phyloP scores from a whole-genome alignment of 2,113 vertebrate genomes.

The Plecotus auritus region DNA sequence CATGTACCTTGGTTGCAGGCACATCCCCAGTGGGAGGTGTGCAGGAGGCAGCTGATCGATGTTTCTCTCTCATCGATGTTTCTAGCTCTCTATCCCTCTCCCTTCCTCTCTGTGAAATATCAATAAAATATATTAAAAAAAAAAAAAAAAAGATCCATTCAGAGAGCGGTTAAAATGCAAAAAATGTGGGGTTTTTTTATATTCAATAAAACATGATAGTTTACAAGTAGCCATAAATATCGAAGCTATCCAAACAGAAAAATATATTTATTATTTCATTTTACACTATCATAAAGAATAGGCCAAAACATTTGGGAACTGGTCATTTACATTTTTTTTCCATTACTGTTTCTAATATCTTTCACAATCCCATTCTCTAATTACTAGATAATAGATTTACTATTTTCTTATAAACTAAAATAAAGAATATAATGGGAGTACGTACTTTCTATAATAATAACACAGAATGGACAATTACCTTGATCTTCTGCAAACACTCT shows the following conservation, averaged over 20 bases:
- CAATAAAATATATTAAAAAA: too few relatives aligned
- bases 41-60: too few relatives aligned
- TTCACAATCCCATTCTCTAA: neutral
- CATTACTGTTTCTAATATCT: neutral
- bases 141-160: neutral
- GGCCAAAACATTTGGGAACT: neutral
- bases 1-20: too few relatives aligned
- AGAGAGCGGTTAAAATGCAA: neutral
- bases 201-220: neutral
- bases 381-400: neutral
- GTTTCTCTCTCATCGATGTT: too few relatives aligned
- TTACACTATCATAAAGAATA: neutral
- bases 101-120: too few relatives aligned
- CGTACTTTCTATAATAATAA: neutral
- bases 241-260: neutral
- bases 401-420: conserved; percentile 16
- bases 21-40: too few relatives aligned
- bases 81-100: too few relatives aligned
- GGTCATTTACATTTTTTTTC: neutral
- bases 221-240: neutral
- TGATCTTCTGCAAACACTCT: conserved; percentile 88
- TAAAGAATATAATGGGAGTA: neutral
- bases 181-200: neutral
- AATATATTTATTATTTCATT: neutral
- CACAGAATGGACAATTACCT: conserved; percentile 71